Evolutionary conservation across 2,888 invertebrate genomes (phyloP), one percentile per base, ranked within the genome.

Genomic region (Calephelis perditalis): DNA sequence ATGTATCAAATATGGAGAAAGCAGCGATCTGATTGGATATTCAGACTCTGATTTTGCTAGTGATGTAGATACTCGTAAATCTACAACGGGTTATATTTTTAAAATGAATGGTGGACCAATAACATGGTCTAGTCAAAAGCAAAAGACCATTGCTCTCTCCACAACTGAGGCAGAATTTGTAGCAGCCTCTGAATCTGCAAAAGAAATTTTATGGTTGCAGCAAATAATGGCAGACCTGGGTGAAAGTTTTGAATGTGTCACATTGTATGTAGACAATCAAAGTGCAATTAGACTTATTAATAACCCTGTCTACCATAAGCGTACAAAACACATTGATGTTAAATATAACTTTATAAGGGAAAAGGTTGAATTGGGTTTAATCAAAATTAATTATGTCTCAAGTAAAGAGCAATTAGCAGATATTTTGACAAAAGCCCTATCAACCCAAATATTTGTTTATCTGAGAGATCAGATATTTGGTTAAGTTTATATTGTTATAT

Each of bases 1-100:
- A 5, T 70, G 62, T 67, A 71, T 72, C 36, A 54, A 15, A 7
- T 71, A 70, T 67, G 12, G 63, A 62, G 64, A 61, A 12, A 65
- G 59, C 45, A 56, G n/a, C 45, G 63, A 60, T 61, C 44, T 73
- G 0, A 56, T 63, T 55, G 70, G 70, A 0, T 71, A 71, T 61
- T 70, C 70, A 8, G 72, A 74, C 58, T 67, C 71, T 40, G 69
- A 71, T 68, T 71, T 65, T 69, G 72, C 71, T 9, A 43, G 67
- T 11, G 71, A 74, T 64, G 1, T 71, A 7, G 69, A 73, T 57
- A 65, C 69, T 7, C 49, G 71, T 5, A 72, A 69, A 45, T 72
- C 72, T 7, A 72, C 65, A 45, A 67, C 70, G 2, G 71, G 71
- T 5, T 72, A 71, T 49, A 67, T 72, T n/a, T 71, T 71, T 63